phyloP scores from a whole-genome alignment of 2,113 vertebrate species.

The Perca flavescens region DNA sequence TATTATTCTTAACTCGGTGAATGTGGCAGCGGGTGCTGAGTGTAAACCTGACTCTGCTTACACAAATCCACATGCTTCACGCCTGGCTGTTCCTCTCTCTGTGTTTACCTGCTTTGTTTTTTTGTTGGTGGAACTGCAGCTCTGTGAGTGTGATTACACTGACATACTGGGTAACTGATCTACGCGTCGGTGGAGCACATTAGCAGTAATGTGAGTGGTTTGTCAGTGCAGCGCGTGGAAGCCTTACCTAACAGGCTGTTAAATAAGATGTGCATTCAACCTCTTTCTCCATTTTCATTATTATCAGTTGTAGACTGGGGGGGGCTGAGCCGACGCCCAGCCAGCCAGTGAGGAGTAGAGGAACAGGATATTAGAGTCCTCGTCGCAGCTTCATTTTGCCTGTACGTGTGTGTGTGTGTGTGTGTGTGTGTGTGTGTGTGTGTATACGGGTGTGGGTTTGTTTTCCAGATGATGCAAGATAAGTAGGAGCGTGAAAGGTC shows the following conservation, averaged over 20 bases:
- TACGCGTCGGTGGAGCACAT: conserved; percentile 38
- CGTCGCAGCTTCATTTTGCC: not conserved
- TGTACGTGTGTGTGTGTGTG: not conserved
- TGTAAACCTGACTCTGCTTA: not conserved
- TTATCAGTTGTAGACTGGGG: conserved; percentile 35
- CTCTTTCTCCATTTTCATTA: conserved; percentile 51
- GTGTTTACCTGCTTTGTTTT: conserved; percentile 19
- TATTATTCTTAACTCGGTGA: not conserved
- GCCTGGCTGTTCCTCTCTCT: not conserved
- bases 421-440: not conserved
- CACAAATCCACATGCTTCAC: conserved; percentile 4
- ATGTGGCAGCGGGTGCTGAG: not conserved
- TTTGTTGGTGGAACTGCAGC: not conserved
- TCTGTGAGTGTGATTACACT: conserved; percentile 23
- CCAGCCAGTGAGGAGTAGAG: conserved; percentile 16
- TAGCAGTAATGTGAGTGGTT: conserved; percentile 68
- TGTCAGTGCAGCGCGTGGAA: conserved; percentile 58
- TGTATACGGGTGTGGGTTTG: not conserved
- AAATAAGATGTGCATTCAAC: conserved; percentile 70
- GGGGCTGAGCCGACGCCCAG: conserved; percentile 2
- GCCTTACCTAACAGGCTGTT: conserved; percentile 68
- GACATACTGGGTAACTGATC: conserved; percentile 44
- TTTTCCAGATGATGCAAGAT: conserved; percentile 34
- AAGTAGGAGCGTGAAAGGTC: conserved; percentile 26
- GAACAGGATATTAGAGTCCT: conserved; percentile 42